These are phyloP conservation scores for Aquatica leii DNA, from an alignment of 2,888 invertebrate species.

Conservation along the genomic window DNA sequence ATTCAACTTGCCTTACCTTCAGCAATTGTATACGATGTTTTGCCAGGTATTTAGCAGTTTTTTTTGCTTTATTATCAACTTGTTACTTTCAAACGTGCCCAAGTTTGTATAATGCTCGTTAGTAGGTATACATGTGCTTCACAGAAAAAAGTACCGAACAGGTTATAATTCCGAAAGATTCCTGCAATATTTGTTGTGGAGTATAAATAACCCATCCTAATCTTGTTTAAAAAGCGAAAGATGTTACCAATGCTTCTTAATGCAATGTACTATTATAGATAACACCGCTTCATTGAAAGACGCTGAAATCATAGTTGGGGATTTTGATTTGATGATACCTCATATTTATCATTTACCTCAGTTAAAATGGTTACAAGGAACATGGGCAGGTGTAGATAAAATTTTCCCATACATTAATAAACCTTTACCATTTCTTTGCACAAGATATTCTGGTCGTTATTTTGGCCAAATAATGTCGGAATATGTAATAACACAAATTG, in stretches of 20 bases:
- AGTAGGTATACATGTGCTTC: too few species aligned
- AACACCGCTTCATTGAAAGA: constrained; percentile 45
- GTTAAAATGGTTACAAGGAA: constrained; percentile 62
- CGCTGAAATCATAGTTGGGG: constrained; percentile 59
- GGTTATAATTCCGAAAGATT: too few species aligned
- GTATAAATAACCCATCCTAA: too few species aligned
- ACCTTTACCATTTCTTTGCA: constrained; percentile 49
- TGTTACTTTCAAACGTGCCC: too few species aligned
- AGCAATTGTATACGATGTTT: constrained; percentile 48
- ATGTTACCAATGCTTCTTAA: too few species aligned
- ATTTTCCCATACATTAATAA: constrained; percentile 49
- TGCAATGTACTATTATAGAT: too few species aligned
- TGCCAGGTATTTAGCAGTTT: constrained; percentile 53
- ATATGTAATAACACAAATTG: constrained; percentile 62
- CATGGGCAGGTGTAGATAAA: constrained; percentile 61
- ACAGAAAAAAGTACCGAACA: too few species aligned
- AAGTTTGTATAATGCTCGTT: too few species aligned
- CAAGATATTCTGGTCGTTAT: constrained; percentile 59
- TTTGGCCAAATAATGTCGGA: constrained; percentile 64
- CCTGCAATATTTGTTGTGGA: too few species aligned
- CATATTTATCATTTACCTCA: constrained; percentile 55
- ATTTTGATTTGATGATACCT: constrained; percentile 57
- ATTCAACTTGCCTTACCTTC: constrained; percentile 49
- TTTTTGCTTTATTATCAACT: too few species aligned
- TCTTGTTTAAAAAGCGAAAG: too few species aligned